Evolutionary conservation across 1,140 invertebrate species (phyloP).

Genomic region (Polypedilum pembai): DNA sequence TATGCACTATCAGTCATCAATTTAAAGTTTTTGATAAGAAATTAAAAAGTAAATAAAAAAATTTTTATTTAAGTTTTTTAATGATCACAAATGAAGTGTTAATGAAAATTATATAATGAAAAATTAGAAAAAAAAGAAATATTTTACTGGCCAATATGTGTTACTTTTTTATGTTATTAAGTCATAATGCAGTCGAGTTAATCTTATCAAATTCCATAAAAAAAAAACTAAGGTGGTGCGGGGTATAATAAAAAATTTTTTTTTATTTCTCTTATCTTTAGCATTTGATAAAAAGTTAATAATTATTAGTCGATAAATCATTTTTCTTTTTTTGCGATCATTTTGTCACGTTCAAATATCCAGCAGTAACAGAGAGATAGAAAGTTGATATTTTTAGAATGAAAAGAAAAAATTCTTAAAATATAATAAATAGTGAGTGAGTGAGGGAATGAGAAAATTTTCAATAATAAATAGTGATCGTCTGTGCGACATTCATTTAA

Average conservation of each 20-base stretch:
- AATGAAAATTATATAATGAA: too few relatives aligned
- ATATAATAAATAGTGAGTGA: too few relatives aligned
- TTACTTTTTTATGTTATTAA: too few relatives aligned
- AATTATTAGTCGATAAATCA: background rate
- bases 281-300: background rate
- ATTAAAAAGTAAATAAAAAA: constrained; percentile 20
- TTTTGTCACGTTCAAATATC: background rate
- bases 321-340: background rate
- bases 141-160: background rate
- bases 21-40: background rate
- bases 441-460: background rate
- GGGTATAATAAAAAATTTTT: background rate
- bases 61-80: background rate
- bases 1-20: background rate
- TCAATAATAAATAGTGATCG: background rate
- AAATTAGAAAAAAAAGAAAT: too few relatives aligned
- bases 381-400: background rate
- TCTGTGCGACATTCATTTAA: background rate
- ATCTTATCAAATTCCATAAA: background rate
- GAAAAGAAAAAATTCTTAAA: background rate
- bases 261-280: background rate
- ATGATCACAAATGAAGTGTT: background rate
- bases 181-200: background rate
- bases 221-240: background rate
- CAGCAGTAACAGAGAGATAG: background rate